phyloP scores from a whole-genome alignment of 2,888 invertebrate genomes.

The Corbicula japonica region DNA sequence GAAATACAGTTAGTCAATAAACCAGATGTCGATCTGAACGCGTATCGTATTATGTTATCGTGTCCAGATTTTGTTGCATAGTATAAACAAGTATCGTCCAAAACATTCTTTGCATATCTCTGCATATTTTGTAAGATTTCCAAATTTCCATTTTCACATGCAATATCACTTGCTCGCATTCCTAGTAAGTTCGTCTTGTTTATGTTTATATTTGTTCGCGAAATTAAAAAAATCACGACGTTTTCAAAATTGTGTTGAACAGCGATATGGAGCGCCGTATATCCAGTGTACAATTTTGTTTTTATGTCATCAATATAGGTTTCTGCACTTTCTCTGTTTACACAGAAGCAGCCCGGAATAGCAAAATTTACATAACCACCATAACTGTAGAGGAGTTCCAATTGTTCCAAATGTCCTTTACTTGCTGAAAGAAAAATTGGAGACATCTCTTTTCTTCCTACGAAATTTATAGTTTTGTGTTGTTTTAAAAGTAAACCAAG shows the following conservation, averaged over 20 bases:
- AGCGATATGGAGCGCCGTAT: neutral
- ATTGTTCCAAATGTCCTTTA: neutral
- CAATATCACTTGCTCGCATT: neutral
- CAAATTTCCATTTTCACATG: neutral
- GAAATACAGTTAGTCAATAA: neutral
- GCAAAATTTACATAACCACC: neutral
- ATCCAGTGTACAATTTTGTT: neutral
- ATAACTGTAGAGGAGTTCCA: neutral
- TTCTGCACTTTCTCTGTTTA: neutral
- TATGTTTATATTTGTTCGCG: neutral
- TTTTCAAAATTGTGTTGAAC: neutral
- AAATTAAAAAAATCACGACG: neutral
- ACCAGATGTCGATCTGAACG: neutral
- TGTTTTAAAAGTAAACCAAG: too few relatives aligned
- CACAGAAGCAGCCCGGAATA: neutral
- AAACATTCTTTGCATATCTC: neutral
- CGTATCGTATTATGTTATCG: too few relatives aligned
- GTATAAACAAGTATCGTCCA: neutral
- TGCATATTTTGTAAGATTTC: neutral
- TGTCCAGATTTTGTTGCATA: neutral
- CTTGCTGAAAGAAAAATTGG: constrained; percentile 1
- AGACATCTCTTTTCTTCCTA: neutral
- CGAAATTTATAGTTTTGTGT: too few relatives aligned
- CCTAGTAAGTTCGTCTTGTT: neutral
- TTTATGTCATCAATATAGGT: neutral